Evolutionary conservation across 2,113 vertebrate genomes (phyloP), one percentile per base, ranked within the genome.

Genomic region (Machaerirhynchus nigripectus): DNA sequence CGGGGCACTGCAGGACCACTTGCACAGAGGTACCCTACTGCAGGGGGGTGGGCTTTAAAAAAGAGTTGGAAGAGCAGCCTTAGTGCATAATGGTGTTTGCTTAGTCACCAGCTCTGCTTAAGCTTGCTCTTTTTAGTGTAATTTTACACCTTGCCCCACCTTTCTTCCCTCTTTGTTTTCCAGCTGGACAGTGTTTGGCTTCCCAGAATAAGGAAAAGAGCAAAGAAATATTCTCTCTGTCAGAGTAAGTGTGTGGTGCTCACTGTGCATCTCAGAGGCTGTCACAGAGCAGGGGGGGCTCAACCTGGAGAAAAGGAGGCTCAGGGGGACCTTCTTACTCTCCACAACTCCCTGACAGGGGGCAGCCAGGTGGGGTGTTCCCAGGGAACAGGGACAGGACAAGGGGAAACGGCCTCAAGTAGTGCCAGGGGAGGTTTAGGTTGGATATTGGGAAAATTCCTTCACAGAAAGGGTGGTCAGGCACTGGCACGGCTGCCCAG

Each of bases 181-280:
- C 96, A 99, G 99, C 94, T 64, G 98, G 97, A 69, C 96, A 79
- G 22, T 99, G 99, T 94, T 92, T 98, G 70, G 98, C 80, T 80
- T 96, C 84, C 9, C 85, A 96, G 97, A 91, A 65, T n/a, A 78
- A 57, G 57, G 93, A 96, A 23, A 76, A 74, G 97, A 96, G 67
- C 50, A 77, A 64, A 50, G 95, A 97, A 13, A 87, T 70, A 37
- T 92, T 88, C 46, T 95, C 96, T 82, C 96, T 99, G 24, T 95
- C 98, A 16, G 96, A 98, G 99, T 99, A 97, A 98, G 99, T 98
- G 42, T 39, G 33, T n/a, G 21, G 26, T 23, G 13, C n/a, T 40
- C 18, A 1, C 20, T 61, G 47, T 55, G 40, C 33, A 13, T 26
- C 55, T 42, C n/a, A 46, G 10, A 39, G 28, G 27, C 55, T 56